Percentiles rank a stretch among this genome's conserved stretches.
Conservation (phyloP, 2,888 invertebrate genomes). For the Conops quadrifasciatus region DNA sequence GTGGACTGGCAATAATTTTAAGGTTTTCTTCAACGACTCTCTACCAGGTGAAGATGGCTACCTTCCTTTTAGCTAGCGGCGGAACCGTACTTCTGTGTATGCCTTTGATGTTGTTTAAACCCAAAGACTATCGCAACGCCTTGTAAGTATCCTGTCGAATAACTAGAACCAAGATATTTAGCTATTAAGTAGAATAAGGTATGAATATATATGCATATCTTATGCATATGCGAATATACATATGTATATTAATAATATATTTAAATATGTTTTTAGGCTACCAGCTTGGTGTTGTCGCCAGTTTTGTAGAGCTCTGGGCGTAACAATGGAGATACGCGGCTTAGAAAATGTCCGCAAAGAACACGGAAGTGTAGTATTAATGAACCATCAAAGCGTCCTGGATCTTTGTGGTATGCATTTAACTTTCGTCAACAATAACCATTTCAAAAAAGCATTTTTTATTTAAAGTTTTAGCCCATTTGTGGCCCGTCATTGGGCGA, state of each 20-base stretch:
- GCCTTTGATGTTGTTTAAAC: conserved; percentile 78
- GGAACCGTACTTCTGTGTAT: conserved; percentile 72
- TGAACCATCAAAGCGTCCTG: conserved; percentile 89
- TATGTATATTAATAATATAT: neutral
- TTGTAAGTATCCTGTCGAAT: conserved; percentile 70
- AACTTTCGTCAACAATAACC: conserved; percentile 13
- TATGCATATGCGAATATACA: too few species aligned
- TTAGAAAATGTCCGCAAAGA: conserved; percentile 78
- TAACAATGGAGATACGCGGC: conserved; percentile 78
- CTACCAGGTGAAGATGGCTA: conserved; percentile 75
- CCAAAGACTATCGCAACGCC: conserved; percentile 79
- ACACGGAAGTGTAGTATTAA: conserved; percentile 80
- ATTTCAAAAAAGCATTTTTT: neutral
- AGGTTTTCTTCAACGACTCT: conserved; percentile 67
- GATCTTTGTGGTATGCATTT: conserved; percentile 79
- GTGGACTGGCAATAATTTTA: conserved; percentile 57
- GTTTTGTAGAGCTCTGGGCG: conserved; percentile 68
- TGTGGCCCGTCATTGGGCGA: conserved; percentile 84
- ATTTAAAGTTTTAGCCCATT: conserved; percentile 73
- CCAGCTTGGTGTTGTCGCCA: conserved; percentile 74
- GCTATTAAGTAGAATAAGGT: neutral
- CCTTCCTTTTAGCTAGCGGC: conserved; percentile 72
- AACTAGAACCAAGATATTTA: neutral
- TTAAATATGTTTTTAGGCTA: conserved; percentile 68
- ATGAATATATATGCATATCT: neutral